Conservation (phyloP, 2,797 vertebrate genomes). For the Myiothlypis chrysogaster region DNA sequence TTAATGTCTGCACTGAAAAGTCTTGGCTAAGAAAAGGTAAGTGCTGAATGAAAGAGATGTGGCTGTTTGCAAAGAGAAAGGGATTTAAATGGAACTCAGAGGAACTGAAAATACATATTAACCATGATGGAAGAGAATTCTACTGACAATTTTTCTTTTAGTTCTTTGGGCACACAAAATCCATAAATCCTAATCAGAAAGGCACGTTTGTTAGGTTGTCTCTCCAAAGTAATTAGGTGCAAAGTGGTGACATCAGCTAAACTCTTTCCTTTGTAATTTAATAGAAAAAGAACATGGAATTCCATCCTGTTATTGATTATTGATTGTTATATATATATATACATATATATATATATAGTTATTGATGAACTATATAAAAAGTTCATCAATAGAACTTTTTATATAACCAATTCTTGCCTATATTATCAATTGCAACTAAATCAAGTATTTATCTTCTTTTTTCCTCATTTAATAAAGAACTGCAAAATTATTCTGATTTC, state of each 20-base stretch:
- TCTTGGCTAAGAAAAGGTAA: neutral
- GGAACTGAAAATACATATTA: neutral
- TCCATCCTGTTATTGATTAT: neutral
- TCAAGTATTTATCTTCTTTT: neutral
- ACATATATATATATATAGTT: no score
- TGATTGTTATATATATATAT: no score
- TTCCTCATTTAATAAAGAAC: neutral
- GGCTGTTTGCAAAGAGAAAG: neutral
- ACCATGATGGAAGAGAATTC: neutral
- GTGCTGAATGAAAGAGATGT: neutral
- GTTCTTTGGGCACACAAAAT: neutral
- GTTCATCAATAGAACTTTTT: neutral
- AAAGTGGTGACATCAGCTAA: neutral
- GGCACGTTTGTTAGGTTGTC: rapidly evolving
- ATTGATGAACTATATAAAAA: no score
- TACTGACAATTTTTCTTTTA: neutral
- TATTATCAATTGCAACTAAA: neutral
- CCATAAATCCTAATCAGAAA: neutral
- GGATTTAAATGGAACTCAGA: neutral
- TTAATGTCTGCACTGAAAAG: neutral
- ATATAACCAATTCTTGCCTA: neutral
- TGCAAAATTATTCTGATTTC: neutral
- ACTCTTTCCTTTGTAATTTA: neutral
- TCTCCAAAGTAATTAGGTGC: neutral
- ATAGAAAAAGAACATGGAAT: neutral